A percentile compares a stretch with the other conserved stretches of the same genome.
These are phyloP conservation scores for Chelon auratus DNA, from an alignment of 2,797 vertebrate species.

Conservation along the genomic window DNA sequence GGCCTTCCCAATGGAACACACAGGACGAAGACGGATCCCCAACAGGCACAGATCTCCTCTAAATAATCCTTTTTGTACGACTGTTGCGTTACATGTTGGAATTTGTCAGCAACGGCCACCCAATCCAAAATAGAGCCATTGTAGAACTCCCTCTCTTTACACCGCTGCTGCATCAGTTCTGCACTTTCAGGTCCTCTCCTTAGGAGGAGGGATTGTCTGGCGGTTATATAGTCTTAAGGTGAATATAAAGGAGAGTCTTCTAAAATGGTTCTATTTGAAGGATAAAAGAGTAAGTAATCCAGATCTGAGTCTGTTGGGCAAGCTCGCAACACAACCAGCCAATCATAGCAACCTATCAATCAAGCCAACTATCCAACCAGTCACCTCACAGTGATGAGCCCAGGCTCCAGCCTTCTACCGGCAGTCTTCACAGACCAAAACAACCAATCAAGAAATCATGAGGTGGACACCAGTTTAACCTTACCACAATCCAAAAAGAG, in stretches of 20 bases:
- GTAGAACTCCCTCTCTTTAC: slow-evolving; percentile 44
- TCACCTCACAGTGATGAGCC: slow-evolving; percentile 36
- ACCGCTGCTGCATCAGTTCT: slow-evolving; percentile 44
- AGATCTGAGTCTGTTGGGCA: slow-evolving; percentile 51
- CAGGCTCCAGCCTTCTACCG: slow-evolving; percentile 35
- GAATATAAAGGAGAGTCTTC: slow-evolving; percentile 27
- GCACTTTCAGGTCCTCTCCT: slow-evolving; percentile 43
- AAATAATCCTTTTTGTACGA: slow-evolving; percentile 44
- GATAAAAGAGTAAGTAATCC: slow-evolving; percentile 17
- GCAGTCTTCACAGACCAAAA: slow-evolving; percentile 47
- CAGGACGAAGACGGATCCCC: slow-evolving; percentile 58
- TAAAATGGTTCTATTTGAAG: slow-evolving; percentile 30
- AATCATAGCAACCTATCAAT: slow-evolving; percentile 57
- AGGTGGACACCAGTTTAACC: slow-evolving; percentile 6
- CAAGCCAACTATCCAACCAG: slow-evolving; percentile 44
- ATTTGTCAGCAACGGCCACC: slow-evolving; percentile 31
- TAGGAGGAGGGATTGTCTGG: slow-evolving; percentile 23
- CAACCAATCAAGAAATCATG: slow-evolving; percentile 24
- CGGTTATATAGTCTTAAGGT: slow-evolving; percentile 51
- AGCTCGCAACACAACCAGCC: slow-evolving; percentile 52
- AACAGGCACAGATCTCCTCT: slow-evolving; percentile 59
- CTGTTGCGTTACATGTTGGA: slow-evolving; percentile 26
- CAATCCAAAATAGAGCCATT: slow-evolving; percentile 31
- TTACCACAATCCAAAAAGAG: slow-evolving; percentile 36
- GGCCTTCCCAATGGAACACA: slow-evolving; percentile 62